Base-by-base conservation (phyloP, 2,113 vertebrate genomes). In the Mungos mungo region DNA sequence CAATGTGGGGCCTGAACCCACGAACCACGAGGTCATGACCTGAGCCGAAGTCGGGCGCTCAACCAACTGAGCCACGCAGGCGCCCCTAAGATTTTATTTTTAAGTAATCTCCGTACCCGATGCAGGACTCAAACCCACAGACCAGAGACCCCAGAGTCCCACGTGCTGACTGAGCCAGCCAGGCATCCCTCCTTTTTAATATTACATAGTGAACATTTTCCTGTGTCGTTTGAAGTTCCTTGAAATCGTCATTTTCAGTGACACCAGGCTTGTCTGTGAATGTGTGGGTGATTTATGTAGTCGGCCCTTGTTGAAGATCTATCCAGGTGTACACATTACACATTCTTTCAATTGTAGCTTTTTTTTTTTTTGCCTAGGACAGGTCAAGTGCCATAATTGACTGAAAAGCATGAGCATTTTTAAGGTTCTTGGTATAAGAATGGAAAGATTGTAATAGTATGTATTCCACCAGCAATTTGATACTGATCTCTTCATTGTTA, bases 221-320 rank as follows among this genome's bases (percentile, higher is more conserved):
- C 41, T 87, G 12, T 94, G 52, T 76, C 63, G 52, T 92, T 65
- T 31, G 80, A 84, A 50, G 60, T 66, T 96, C 82, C n/a, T 87
- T 87, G 74, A 90, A 94, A 90, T 95, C 15, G 13, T 94, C n/a
- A 29, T 87, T 94, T 86, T 74, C 45, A 68, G 10, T 88, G 69
- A 47, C 35, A 66, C 12, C n/a, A 72, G 27, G 38, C 38, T 72
- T 31, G 52, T 77, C 25, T 60, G 93, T 84, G 47, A 16, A 50
- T 76, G n/a, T n/a, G 79, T 82, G 85, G 13, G 23, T 90, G 66
- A 83, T 83, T 66, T 87, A 90, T 41, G 16, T 60, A 86, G 60
- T 23, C 77, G 14, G 71, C 31, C 27, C 10, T 35, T 93, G 10
- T 71, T 85, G 57, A 82, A 60, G 68, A 72, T 93, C 23, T 50